These are phyloP conservation scores for Cryptophagus acutangulus DNA, from an alignment of 2,888 invertebrate genomes.

Conservation along the genomic window DNA sequence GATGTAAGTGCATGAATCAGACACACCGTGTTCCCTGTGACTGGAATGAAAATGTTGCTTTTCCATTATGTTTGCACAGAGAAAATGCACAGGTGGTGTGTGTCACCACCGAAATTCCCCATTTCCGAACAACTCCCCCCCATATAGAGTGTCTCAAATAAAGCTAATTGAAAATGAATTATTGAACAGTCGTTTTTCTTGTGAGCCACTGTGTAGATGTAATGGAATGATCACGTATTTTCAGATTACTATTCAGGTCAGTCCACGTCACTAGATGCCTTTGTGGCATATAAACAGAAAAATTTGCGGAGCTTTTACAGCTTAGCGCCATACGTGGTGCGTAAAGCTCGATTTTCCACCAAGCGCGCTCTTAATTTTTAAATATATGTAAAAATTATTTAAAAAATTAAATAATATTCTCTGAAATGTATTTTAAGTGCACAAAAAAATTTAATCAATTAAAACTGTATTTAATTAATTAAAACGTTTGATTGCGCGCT, in stretches of 20 bases:
- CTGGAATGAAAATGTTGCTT: slow-evolving; percentile 17
- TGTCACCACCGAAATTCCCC: slow-evolving; percentile 15
- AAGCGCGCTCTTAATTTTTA: no score
- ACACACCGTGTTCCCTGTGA: slow-evolving; percentile 7
- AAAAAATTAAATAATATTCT: no score
- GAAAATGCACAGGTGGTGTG: slow-evolving; percentile 29
- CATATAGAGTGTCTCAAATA: slow-evolving; percentile 10
- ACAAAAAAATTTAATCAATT: no score
- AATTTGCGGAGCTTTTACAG: slow-evolving; percentile 23
- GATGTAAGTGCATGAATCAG: slow-evolving; percentile 7
- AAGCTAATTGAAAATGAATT: slow-evolving; percentile 2
- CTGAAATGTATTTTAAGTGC: no score
- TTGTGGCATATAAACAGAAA: slow-evolving; percentile 23
- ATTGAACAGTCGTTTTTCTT: no score
- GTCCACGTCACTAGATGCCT: slow-evolving; percentile 24
- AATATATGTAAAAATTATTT: no score
- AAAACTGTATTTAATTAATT: no score
- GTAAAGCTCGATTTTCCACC: no score
- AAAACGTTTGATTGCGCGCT: no score
- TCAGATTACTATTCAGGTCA: slow-evolving; percentile 28
- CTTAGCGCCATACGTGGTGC: no score
- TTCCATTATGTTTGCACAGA: slow-evolving; percentile 15
- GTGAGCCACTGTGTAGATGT: no score
- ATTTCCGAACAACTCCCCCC: slow-evolving; percentile 11
- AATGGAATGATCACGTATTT: slow-evolving; percentile 20